Conservation (phyloP, 2,113 vertebrate species). For the Ardeotis arabs region DNA sequence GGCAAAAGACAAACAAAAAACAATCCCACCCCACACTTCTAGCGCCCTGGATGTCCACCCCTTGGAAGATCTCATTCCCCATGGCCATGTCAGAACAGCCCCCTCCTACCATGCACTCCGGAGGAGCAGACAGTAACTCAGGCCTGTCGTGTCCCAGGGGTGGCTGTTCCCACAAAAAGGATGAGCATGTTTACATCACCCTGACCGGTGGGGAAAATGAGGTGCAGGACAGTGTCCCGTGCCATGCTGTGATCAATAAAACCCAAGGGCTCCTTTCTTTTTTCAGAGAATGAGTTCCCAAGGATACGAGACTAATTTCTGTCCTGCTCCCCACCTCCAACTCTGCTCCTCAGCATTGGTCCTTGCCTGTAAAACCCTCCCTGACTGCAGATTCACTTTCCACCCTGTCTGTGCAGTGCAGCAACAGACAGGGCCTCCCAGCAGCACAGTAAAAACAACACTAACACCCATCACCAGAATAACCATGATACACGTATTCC, state of each 20-base stretch:
- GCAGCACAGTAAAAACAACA: background rate
- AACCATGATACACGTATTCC: background rate
- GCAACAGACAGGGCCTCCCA: accelerated
- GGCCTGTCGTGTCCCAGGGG: accelerated
- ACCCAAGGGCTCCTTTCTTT: background rate
- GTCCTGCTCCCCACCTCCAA: accelerated
- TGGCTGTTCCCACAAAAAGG: background rate
- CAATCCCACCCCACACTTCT: background rate
- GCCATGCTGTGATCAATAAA: background rate
- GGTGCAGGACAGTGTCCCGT: background rate
- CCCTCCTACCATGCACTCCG: background rate
- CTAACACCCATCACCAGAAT: background rate
- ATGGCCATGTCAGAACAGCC: background rate
- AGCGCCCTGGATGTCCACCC: background rate
- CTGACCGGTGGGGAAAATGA: background rate
- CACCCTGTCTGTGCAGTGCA: background rate
- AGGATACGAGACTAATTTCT: background rate
- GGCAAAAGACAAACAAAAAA: background rate
- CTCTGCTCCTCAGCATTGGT: background rate
- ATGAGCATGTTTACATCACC: background rate
- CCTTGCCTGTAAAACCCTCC: background rate
- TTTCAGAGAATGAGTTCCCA: background rate
- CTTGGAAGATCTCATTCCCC: background rate
- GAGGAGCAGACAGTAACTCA: background rate
- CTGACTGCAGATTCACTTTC: background rate